Percentiles rank a stretch among this genome's conserved stretches.
These are phyloP conservation scores for Tenthredo livida DNA, from an alignment of 2,888 invertebrate species.

Conservation along the genomic window DNA sequence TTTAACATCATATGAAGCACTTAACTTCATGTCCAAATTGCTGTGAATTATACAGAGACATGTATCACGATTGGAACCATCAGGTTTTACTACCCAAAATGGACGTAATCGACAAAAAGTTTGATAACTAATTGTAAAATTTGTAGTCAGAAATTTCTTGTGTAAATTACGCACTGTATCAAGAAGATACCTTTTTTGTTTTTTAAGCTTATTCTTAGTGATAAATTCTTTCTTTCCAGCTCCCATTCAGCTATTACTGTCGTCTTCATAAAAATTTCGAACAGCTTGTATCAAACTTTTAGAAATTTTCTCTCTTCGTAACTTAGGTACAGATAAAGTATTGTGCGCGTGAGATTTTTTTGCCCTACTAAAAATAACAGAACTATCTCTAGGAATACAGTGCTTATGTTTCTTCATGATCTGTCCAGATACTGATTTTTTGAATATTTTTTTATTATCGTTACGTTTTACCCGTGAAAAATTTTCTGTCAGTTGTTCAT, in stretches of 20 bases:
- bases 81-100: conserved; percentile 65
- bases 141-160: conserved; percentile 61
- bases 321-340: conserved; percentile 12
- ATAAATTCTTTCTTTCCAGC: conserved; percentile 66
- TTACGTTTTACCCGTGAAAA: conserved; percentile 5
- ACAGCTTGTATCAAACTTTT: not conserved
- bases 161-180: conserved; percentile 64
- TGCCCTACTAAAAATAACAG: conserved; percentile 29
- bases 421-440: conserved; percentile 25
- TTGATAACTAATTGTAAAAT: conserved; percentile 56
- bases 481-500: conserved; percentile 46
- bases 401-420: conserved; percentile 38
- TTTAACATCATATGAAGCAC: conserved; percentile 39
- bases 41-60: conserved; percentile 56
- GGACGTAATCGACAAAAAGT: conserved; percentile 62
- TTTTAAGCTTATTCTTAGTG: conserved; percentile 63
- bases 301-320: conserved; percentile 2
- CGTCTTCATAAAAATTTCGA: conserved; percentile 62
- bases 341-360: conserved; percentile 18
- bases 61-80: conserved; percentile 63
- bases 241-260: conserved; percentile 64
- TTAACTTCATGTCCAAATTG: conserved; percentile 53
- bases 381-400: conserved; percentile 21
- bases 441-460: conserved; percentile 41
- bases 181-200: conserved; percentile 62